These are phyloP conservation scores for Synanceia verrucosa DNA, from an alignment of 2,797 vertebrate species.

Conservation along the genomic window DNA sequence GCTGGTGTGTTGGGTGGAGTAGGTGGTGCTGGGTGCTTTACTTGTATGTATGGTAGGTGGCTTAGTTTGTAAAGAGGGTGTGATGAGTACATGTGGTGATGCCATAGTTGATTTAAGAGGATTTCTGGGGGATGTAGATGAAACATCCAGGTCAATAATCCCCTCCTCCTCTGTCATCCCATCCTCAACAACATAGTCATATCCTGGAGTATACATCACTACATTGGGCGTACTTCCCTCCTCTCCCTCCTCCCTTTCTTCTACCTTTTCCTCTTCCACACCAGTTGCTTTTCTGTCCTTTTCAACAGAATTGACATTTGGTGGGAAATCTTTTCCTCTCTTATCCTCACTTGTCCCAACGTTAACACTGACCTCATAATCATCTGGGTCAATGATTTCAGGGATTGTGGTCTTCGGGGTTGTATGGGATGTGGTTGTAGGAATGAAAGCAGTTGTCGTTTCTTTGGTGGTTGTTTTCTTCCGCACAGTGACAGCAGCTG, in stretches of 20 bases:
- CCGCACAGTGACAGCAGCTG: slow-evolving; percentile 1
- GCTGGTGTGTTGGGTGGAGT: slow-evolving; percentile 48
- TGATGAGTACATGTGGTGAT: slow-evolving; percentile 9
- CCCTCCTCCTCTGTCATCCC: slow-evolving; percentile 55
- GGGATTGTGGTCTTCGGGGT: slow-evolving; percentile 28
- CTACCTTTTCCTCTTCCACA: slow-evolving; percentile 14
- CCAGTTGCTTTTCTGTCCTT: slow-evolving; percentile 26
- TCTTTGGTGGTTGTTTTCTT: slow-evolving; percentile 33
- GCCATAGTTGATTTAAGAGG: slow-evolving; percentile 43
- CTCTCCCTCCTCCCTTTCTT: slow-evolving; percentile 47
- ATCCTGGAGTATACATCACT: slow-evolving; percentile 75
- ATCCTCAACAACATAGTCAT: slow-evolving; percentile 82
- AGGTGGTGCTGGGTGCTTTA: slow-evolving; percentile 45
- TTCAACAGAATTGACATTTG: slow-evolving; percentile 33
- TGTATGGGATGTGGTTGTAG: slow-evolving; percentile 21
- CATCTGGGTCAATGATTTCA: slow-evolving; percentile 60
- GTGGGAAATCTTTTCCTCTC: slow-evolving; percentile 39
- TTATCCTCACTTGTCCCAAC: slow-evolving; percentile 48
- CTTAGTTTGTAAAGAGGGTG: slow-evolving; percentile 43
- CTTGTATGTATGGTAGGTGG: slow-evolving; percentile 47
- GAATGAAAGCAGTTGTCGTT: slow-evolving; percentile 33
- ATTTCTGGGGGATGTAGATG: slow-evolving; percentile 29
- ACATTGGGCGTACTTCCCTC: slow-evolving; percentile 73
- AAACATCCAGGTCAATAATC: slow-evolving; percentile 70
- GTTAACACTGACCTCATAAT: slow-evolving; percentile 53